A percentile compares a stretch with the other conserved stretches of the same genome.
Conservation (phyloP, 2,888 invertebrate genomes). For the Eristalis pertinax region DNA sequence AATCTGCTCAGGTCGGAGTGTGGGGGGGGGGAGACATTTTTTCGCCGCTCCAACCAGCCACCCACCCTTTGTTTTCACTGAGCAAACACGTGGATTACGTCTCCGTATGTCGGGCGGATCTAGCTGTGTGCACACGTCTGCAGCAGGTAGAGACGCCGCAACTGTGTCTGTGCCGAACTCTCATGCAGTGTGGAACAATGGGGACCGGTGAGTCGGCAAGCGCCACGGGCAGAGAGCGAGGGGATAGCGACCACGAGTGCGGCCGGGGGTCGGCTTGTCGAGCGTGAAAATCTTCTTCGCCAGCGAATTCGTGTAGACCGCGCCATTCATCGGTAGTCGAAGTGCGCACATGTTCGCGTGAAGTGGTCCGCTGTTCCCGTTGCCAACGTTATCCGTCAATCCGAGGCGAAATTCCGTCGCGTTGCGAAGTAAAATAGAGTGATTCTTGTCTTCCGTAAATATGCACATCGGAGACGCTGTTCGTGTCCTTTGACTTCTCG, state of each 20-base stretch:
- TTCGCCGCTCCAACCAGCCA: neutral
- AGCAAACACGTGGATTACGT: slow-evolving; percentile 38
- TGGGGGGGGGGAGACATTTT: neutral
- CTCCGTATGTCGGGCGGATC: slow-evolving; percentile 11
- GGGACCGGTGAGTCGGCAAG: slow-evolving; percentile 23
- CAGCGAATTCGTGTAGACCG: slow-evolving; percentile 11
- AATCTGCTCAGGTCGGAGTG: neutral
- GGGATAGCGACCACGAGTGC: slow-evolving; percentile 31
- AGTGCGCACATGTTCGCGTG: slow-evolving; percentile 55
- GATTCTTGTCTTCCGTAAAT: neutral
- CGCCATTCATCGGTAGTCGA: slow-evolving; percentile 29
- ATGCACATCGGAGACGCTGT: neutral
- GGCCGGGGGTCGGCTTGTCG: slow-evolving; percentile 31
- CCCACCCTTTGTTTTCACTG: slow-evolving; percentile 19
- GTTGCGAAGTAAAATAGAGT: neutral
- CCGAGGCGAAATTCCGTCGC: neutral
- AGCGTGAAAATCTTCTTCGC: slow-evolving; percentile 53
- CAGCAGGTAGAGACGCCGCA: neutral
- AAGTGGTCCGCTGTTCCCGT: slow-evolving; percentile 47
- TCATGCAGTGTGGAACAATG: slow-evolving; percentile 47
- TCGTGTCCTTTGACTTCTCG: slow-evolving; percentile 33
- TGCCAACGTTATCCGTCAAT: neutral
- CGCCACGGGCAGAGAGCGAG: slow-evolving; percentile 19
- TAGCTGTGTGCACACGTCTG: slow-evolving; percentile 7
- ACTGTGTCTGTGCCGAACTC: neutral